A percentile compares a stretch with the other conserved stretches of the same genome.
phyloP scores from a whole-genome alignment of 2,113 vertebrate species.

The Lichenostomus cassidix region DNA sequence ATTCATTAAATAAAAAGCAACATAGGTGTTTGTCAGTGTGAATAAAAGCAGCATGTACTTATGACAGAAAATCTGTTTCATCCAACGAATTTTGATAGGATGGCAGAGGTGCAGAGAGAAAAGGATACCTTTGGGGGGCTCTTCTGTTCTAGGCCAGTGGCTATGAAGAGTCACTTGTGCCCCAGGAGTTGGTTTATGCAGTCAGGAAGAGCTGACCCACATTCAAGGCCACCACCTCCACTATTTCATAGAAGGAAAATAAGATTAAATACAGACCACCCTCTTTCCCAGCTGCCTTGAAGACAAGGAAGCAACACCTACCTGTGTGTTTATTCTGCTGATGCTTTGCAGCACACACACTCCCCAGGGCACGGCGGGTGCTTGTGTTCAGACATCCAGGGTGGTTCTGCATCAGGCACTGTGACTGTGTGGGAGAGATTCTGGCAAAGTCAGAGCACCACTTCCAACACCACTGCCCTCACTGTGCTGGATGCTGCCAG shows the following conservation, averaged over 20 bases:
- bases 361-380: not conserved
- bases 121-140: not conserved
- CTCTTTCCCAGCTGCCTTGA: not conserved
- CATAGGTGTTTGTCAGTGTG: rapidly evolving
- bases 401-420: not conserved
- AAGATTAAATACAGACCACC: not conserved
- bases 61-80: not conserved
- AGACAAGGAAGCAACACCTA: not conserved
- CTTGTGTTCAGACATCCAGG: not conserved
- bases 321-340: not conserved
- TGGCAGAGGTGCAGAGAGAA: not conserved
- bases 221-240: not conserved
- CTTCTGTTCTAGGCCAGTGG: not conserved
- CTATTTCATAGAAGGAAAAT: not conserved
- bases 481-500: not conserved
- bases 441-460: not conserved
- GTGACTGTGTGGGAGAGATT: rapidly evolving
- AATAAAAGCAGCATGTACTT: not conserved
- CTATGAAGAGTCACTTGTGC: not conserved
- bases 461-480: not conserved
- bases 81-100: not conserved
- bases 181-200: not conserved
- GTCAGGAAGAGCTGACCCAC: not conserved
- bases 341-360: rapidly evolving
- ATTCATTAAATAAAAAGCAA: not conserved